phyloP scores from a whole-genome alignment of 2,797 vertebrate species.

The Mormyrus hasselquistii region DNA sequence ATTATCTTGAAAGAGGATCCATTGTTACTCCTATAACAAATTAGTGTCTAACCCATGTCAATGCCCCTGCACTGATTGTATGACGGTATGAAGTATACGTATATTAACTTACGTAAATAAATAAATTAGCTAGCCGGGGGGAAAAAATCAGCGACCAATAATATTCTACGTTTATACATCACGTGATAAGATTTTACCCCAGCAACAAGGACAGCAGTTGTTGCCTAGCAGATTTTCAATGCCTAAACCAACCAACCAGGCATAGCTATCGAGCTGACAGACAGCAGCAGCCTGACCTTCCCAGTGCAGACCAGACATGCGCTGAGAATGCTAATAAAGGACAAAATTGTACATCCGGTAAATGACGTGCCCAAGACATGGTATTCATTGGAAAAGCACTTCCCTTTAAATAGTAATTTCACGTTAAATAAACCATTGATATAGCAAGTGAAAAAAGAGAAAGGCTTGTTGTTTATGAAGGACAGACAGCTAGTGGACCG shows the following conservation, averaged over 20 bases:
- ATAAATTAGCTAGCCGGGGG: not conserved
- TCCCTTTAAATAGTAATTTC: not conserved
- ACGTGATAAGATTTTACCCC: slow-evolving; percentile 28
- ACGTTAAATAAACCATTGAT: not conserved
- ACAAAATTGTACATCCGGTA: not conserved
- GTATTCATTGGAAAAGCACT: not conserved
- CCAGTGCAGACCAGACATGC: not conserved
- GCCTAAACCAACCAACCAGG: slow-evolving; percentile 27
- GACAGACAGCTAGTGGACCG: not conserved
- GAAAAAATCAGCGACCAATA: slow-evolving; percentile 16
- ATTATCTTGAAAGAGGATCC: not conserved
- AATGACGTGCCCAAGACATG: not conserved
- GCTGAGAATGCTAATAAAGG: slow-evolving; percentile 27
- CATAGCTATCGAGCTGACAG: not conserved
- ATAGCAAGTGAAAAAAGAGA: not conserved
- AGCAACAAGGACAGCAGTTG: slow-evolving; percentile 31
- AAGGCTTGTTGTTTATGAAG: not conserved
- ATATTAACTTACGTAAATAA: not conserved
- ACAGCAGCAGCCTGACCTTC: slow-evolving; percentile 22
- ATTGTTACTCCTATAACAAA: not conserved
- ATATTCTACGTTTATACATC: slow-evolving; percentile 14
- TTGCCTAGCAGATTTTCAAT: slow-evolving; percentile 40
- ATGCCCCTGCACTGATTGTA: not conserved
- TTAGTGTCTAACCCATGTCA: not conserved
- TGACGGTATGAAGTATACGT: not conserved